phyloP scores from a whole-genome alignment of 2,797 vertebrate species.

The Pyrocephalus nanus region DNA sequence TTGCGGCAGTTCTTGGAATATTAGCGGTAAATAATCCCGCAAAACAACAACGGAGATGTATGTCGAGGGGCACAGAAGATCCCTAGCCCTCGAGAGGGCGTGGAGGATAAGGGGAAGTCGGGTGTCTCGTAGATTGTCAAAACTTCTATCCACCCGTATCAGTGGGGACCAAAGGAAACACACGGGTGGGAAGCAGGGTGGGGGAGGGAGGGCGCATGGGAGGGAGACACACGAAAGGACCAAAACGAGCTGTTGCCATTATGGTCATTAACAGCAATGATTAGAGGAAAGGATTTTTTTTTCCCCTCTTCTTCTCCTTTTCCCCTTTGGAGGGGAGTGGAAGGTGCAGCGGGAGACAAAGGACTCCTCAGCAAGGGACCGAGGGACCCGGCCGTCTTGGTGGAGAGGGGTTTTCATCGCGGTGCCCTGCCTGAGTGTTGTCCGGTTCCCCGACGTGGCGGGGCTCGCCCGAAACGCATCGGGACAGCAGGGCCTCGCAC shows the following conservation, averaged over 20 bases:
- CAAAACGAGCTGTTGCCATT: background rate
- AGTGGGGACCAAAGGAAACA: background rate
- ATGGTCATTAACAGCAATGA: background rate
- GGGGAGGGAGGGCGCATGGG: no score
- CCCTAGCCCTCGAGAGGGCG: background rate
- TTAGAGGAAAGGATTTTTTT: background rate
- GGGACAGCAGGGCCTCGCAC: background rate
- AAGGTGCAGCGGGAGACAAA: conserved; percentile 33
- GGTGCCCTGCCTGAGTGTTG: background rate
- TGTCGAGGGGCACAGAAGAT: background rate
- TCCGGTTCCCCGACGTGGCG: background rate
- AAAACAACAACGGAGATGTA: background rate
- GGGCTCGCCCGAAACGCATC: background rate
- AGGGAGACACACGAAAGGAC: background rate
- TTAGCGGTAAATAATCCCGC: background rate
- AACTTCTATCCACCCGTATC: conserved; percentile 16
- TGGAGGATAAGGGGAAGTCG: background rate
- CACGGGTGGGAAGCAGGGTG: rapidly evolving
- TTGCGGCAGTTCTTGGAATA: background rate
- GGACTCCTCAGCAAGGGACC: background rate
- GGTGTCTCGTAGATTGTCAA: background rate
- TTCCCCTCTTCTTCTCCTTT: background rate
- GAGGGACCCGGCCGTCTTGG: background rate
- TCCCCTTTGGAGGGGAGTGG: background rate
- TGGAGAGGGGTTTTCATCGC: background rate